A percentile compares a stretch with the other conserved stretches of the same genome.
Conservation (phyloP, 35 echinoderm and acorn worm species). For the Lytechinus variegatus region DNA sequence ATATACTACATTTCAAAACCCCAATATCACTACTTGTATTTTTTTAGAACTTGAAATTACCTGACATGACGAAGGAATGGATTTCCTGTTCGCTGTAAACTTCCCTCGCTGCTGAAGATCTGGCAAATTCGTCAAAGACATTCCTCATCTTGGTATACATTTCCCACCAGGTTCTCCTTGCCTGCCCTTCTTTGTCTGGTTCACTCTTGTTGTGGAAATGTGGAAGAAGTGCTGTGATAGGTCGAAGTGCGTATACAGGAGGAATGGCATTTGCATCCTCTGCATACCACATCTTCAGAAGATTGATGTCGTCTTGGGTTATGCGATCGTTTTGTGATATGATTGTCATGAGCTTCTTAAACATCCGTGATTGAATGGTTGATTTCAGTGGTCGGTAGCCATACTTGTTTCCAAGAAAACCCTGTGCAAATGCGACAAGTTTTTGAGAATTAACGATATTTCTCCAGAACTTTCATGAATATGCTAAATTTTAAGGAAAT, state of each 20-base stretch:
- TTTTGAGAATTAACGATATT: neutral
- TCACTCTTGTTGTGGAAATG: slow-evolving; percentile 67
- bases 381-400: slow-evolving; percentile 80
- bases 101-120: slow-evolving; percentile 47
- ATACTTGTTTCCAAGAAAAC: slow-evolving; percentile 93
- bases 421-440: slow-evolving; percentile 31
- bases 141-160: slow-evolving; percentile 53
- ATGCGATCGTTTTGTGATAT: slow-evolving; percentile 5
- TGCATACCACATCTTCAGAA: slow-evolving; percentile 74
- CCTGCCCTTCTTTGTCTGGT: slow-evolving; percentile 51
- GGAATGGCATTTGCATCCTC: slow-evolving; percentile 82
- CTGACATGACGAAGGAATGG: slow-evolving; percentile 65
- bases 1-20: too few species aligned
- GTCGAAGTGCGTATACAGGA: slow-evolving; percentile 72
- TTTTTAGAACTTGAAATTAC: slow-evolving; percentile 29
- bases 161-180: slow-evolving; percentile 72
- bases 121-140: slow-evolving; percentile 59
- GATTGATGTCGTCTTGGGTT: slow-evolving; percentile 10
- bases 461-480: too few species aligned
- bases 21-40: neutral
- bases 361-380: slow-evolving; percentile 54
- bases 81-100: slow-evolving; percentile 57
- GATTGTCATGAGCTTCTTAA: slow-evolving; percentile 59
- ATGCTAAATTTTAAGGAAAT: too few species aligned
- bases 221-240: slow-evolving; percentile 72